Evolutionary conservation across 2,113 vertebrate species (phyloP).

Genomic region (Lota lota): DNA sequence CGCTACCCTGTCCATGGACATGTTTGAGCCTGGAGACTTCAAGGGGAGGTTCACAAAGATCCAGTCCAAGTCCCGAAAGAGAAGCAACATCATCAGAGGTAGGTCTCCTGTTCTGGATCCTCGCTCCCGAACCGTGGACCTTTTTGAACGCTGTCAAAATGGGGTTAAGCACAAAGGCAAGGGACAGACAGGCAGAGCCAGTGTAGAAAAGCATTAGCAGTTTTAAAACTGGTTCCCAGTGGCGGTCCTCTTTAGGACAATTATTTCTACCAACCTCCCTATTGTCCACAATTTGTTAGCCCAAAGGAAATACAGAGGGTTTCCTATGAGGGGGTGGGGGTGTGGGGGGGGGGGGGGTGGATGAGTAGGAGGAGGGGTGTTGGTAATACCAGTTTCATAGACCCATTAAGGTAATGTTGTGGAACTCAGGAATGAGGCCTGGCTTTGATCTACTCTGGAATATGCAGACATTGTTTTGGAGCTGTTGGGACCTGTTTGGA

Average conservation of each 20-base stretch:
- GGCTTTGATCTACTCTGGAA: constrained; percentile 11
- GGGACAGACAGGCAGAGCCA: not conserved
- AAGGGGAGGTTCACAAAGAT: constrained; percentile 83
- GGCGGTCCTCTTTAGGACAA: too few species aligned
- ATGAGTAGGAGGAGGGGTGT: not conserved
- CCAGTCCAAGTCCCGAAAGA: constrained; percentile 81
- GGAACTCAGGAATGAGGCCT: constrained; percentile 24
- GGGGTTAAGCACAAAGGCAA: not conserved
- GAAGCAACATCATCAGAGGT: constrained; percentile 85
- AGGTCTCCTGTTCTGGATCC: constrained; percentile 43
- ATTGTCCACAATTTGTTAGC: too few species aligned
- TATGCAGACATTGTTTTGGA: constrained; percentile 7
- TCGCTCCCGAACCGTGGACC: not conserved
- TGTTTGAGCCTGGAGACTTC: constrained; percentile 79
- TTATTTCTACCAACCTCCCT: too few species aligned
- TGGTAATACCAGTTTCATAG: constrained; percentile 7
- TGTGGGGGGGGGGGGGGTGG: too few species aligned
- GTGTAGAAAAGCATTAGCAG: not conserved
- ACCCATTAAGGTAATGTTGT: constrained; percentile 18
- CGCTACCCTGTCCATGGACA: constrained; percentile 78
- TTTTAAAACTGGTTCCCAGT: too few species aligned
- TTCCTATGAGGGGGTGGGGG: too few species aligned
- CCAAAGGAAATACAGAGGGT: too few species aligned
- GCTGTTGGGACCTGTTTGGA: constrained; percentile 18
- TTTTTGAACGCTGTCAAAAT: not conserved